Conservation (phyloP, 2,888 invertebrate species). For the Metalampra italica region DNA sequence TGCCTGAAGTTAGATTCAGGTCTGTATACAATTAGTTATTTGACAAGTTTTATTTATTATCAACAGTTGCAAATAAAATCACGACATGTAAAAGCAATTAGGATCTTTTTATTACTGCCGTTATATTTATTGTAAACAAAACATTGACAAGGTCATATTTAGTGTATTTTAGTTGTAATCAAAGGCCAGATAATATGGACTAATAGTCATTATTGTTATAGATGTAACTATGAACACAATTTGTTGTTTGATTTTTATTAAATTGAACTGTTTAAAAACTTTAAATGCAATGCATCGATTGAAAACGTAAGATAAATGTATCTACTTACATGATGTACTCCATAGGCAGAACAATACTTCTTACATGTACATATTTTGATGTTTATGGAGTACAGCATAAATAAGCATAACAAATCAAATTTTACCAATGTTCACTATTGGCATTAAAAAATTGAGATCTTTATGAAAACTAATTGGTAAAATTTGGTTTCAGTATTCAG, state of each 20-base stretch:
- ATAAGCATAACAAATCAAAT: constrained; percentile 45
- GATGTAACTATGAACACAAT: constrained; percentile 49
- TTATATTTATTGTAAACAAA: constrained; percentile 2
- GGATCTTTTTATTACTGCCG: neutral
- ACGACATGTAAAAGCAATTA: neutral
- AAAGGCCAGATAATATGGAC: constrained; percentile 57
- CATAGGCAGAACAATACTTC: constrained; percentile 27
- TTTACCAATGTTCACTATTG: constrained; percentile 29
- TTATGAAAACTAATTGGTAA: constrained; percentile 30
- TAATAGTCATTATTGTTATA: constrained; percentile 54
- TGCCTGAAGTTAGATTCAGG: too few relatives aligned
- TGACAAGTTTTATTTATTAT: too few relatives aligned
- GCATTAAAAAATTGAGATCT: neutral
- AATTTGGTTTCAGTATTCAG: constrained; percentile 44
- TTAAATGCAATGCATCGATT: constrained; percentile 76
- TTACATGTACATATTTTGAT: constrained; percentile 26
- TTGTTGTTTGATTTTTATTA: constrained; percentile 74
- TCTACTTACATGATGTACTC: constrained; percentile 59
- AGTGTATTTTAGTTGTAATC: constrained; percentile 40
- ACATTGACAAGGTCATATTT: constrained; percentile 20
- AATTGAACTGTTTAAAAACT: constrained; percentile 72
- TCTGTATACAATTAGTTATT: too few relatives aligned
- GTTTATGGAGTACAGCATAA: constrained; percentile 41
- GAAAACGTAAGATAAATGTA: constrained; percentile 75
- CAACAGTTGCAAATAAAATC: neutral